A percentile compares a stretch with the other conserved stretches of the same genome.
These are phyloP conservation scores for Sminthurinus signatus DNA, from an alignment of 1,140 invertebrate genomes.

Conservation along the genomic window DNA sequence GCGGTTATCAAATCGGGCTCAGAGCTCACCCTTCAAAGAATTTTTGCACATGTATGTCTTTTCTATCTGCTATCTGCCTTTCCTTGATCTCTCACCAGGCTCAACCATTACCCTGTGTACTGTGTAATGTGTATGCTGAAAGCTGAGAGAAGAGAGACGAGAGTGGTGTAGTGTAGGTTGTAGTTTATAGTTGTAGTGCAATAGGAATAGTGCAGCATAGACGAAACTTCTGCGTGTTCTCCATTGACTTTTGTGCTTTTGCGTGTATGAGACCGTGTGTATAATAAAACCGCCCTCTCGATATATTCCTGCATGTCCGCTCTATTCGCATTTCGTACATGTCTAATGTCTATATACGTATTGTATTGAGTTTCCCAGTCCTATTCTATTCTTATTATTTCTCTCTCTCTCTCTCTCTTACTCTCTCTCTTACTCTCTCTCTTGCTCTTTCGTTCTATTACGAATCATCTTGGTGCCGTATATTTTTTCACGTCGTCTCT, in stretches of 20 bases:
- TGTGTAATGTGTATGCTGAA: not conserved
- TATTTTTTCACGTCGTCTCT: not conserved
- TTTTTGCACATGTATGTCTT: slow-evolving; percentile 1
- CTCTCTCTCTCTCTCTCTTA: too few relatives aligned
- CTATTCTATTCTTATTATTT: not conserved
- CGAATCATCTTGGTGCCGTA: not conserved
- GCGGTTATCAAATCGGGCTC: slow-evolving; percentile 14
- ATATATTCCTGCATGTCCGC: not conserved
- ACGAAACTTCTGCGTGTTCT: slow-evolving; percentile 8
- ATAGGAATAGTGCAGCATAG: too few relatives aligned
- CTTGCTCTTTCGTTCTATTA: too few relatives aligned
- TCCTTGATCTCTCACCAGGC: not conserved
- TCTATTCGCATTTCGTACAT: not conserved
- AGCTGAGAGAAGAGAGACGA: too few relatives aligned
- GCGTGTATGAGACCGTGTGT: slow-evolving; percentile 13
- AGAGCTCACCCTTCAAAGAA: slow-evolving; percentile 14
- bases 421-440: too few relatives aligned
- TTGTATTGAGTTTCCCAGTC: not conserved
- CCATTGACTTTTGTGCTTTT: slow-evolving; percentile 24
- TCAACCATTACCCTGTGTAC: too few relatives aligned
- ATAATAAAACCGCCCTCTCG: not conserved
- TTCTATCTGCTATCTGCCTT: too few relatives aligned
- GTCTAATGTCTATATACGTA: not conserved
- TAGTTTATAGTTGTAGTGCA: too few relatives aligned
- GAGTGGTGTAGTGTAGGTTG: too few relatives aligned